A percentile compares a stretch with the other conserved stretches of the same genome.
phyloP scores from a whole-genome alignment of 2,797 vertebrate species.

The Hozukius guyotensis region DNA sequence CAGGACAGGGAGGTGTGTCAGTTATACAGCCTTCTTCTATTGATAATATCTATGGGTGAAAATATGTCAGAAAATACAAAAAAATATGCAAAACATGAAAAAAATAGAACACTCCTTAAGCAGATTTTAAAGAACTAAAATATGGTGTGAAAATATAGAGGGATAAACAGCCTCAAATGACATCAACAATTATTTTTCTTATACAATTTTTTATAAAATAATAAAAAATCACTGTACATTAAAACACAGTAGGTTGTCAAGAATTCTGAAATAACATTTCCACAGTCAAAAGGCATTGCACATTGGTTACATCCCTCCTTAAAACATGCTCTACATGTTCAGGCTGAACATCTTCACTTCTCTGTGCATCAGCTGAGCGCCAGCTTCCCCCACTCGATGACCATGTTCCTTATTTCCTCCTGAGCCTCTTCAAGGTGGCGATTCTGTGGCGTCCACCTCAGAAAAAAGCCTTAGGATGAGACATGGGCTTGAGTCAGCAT shows the following conservation, averaged over 20 bases:
- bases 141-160: not conserved
- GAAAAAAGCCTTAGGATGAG: slow-evolving; percentile 85
- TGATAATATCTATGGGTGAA: slow-evolving; percentile 40
- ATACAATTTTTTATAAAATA: slow-evolving; percentile 25
- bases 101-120: not conserved
- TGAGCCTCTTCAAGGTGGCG: slow-evolving; percentile 83
- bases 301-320: not conserved
- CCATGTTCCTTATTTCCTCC: slow-evolving; percentile 79
- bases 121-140: not conserved
- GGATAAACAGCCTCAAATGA: not conserved
- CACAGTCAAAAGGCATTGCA: not conserved
- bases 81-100: not conserved
- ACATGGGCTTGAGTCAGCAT: not conserved
- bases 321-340: slow-evolving; percentile 15
- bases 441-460: slow-evolving; percentile 82
- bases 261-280: not conserved
- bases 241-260: not conserved
- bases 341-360: not conserved
- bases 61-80: not conserved
- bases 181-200: not conserved
- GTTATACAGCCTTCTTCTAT: slow-evolving; percentile 29
- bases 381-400: slow-evolving; percentile 67
- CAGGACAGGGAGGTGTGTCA: slow-evolving; percentile 73
- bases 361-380: slow-evolving; percentile 21
- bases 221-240: slow-evolving; percentile 35